Percentiles rank a stretch among this genome's conserved stretches.
phyloP scores from a whole-genome alignment of 2,113 vertebrate genomes.

The Campylomormyrus numenius region DNA sequence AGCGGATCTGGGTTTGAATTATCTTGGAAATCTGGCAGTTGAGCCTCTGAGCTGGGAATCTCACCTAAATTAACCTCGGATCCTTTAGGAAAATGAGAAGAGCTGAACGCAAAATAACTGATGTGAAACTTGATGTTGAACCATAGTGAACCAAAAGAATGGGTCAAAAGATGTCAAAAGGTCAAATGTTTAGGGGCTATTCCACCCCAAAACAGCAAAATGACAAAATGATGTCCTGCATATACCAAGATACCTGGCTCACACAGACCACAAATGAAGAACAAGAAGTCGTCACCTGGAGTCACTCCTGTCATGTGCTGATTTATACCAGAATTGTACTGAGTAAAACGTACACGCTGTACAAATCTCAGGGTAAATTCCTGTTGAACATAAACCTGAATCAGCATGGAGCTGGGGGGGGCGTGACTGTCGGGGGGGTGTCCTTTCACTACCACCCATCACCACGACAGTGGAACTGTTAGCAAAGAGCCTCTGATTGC shows the following conservation, averaged over 20 bases:
- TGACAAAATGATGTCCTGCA: not conserved
- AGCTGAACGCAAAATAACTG: not conserved
- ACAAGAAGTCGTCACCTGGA: not conserved
- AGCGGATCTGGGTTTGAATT: not conserved
- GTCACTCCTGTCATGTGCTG: not conserved
- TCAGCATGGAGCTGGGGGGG: not conserved
- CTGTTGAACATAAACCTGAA: not conserved
- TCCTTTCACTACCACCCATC: not conserved
- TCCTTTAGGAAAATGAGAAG: not conserved
- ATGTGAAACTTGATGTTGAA: not conserved
- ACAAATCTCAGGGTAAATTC: not conserved
- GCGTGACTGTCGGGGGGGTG: not conserved
- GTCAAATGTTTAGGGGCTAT: not conserved
- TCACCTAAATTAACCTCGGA: not conserved
- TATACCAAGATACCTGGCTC: not conserved
- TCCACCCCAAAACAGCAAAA: not conserved
- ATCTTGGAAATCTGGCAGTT: not conserved
- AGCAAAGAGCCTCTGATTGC: constrained; percentile 4
- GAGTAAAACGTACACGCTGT: not conserved
- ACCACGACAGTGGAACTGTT: not conserved
- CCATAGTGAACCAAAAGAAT: not conserved
- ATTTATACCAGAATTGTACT: not conserved
- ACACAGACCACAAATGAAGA: not conserved
- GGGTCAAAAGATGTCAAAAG: not conserved
- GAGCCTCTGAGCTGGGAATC: not conserved